phyloP scores from a whole-genome alignment of 2,113 vertebrate genomes.

The Stegostoma tigrinum region DNA sequence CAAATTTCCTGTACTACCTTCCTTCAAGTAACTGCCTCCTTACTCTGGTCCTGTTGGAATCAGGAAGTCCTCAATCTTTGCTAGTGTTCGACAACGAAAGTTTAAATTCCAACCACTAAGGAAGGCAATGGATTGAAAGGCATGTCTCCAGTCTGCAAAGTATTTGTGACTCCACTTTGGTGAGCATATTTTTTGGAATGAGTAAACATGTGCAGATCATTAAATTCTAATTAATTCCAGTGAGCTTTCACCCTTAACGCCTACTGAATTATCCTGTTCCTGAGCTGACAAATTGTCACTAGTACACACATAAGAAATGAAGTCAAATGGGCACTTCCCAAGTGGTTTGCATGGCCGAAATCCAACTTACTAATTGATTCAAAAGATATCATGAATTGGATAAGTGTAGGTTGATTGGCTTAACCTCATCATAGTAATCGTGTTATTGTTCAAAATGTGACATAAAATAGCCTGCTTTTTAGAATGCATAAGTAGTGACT shows the following conservation, averaged over 20 bases:
- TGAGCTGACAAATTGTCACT: neutral
- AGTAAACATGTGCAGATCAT: neutral
- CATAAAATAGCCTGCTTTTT: neutral
- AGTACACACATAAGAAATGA: neutral
- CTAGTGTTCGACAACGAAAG: no score
- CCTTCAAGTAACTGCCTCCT: neutral
- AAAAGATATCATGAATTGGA: neutral
- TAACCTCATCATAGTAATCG: neutral
- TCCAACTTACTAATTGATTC: neutral
- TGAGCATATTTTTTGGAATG: neutral
- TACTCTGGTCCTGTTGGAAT: no score
- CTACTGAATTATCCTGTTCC: neutral
- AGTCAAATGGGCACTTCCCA: neutral
- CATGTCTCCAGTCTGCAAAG: neutral
- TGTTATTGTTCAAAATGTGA: neutral
- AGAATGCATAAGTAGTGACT: neutral
- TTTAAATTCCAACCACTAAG: no score
- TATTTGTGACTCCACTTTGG: neutral
- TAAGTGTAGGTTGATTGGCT: neutral
- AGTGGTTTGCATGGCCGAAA: neutral
- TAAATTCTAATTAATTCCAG: neutral
- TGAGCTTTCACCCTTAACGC: neutral
- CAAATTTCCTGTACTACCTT: neutral
- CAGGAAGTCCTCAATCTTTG: no score
- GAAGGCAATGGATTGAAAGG: no score